A percentile compares a stretch with the other conserved stretches of the same genome.
phyloP scores from a whole-genome alignment of 2,888 invertebrate genomes.

The Trachelus tabidus region DNA sequence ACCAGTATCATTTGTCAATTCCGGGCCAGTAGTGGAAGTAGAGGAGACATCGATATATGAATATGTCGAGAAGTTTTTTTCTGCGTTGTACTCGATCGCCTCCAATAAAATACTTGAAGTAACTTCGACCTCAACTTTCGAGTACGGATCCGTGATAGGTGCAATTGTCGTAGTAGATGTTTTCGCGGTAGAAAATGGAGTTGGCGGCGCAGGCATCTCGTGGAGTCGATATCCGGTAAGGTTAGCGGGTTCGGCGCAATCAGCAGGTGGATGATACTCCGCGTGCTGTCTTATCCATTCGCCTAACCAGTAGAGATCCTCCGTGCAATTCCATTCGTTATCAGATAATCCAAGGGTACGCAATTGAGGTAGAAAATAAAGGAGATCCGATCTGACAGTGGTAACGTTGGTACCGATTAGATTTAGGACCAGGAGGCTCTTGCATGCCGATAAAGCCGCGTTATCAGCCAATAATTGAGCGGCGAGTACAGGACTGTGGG shows the following conservation, averaged over 20 bases:
- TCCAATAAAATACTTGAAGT: not conserved
- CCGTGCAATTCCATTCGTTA: conserved; percentile 78
- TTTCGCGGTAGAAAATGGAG: conserved; percentile 24
- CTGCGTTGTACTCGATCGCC: not conserved
- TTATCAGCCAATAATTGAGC: conserved; percentile 78
- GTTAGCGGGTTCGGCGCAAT: conserved; percentile 42
- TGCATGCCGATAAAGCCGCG: conserved; percentile 78
- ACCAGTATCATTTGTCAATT: not conserved
- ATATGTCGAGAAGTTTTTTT: not conserved
- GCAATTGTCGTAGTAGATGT: conserved; percentile 16
- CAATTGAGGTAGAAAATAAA: conserved; percentile 77
- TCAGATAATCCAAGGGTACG: conserved; percentile 75
- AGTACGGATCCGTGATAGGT: not conserved
- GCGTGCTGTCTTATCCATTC: conserved; percentile 74
- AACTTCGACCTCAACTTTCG: not conserved
- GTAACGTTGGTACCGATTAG: conserved; percentile 74
- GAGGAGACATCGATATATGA: not conserved
- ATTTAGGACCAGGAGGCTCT: conserved; percentile 77
- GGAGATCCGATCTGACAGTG: conserved; percentile 75
- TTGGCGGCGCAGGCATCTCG: conserved; percentile 45
- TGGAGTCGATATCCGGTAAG: conserved; percentile 43
- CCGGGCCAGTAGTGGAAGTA: not conserved
- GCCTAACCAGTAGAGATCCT: conserved; percentile 73
- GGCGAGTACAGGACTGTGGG: conserved; percentile 79
- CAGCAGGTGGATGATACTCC: conserved; percentile 55